Base-by-base conservation (phyloP, 1,140 invertebrate species). In the Drosophila santomea region DNA sequence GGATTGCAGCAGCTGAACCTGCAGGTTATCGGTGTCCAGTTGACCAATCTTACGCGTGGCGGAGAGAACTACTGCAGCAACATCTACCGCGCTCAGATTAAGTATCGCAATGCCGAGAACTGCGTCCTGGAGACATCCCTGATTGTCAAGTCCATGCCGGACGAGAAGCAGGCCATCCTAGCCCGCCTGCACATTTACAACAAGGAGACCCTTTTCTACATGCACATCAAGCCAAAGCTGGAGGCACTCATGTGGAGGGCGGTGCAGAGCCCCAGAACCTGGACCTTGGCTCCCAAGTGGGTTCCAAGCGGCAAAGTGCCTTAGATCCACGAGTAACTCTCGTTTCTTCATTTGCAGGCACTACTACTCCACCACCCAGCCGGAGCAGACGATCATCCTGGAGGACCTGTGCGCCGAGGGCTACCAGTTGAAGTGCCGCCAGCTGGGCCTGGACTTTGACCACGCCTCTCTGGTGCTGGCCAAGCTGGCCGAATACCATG, bases 21-120 rank as follows among this genome's bases (percentile, higher is more conserved):
- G 0, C 74, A 90, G 28, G 75, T 91, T 12, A 54, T 91, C 5
- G 86, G 74, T 23, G 74, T 91, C 0, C 67, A 84, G 25, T 50
- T 89, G 12, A 78, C 55, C 0, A 79, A 88, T 72, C 35, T 91
- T 41, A 88, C 81, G 1, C 67, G 74, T 8, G 91, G 91, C 8
- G 91, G 91, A 2, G 91, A 92, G 60, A 92, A 92, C 64, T 92
- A 92, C 51, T 92, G 91, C 69, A 92, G 91, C 41, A 91, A 92
- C 36, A 92, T 92, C 23, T 92, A 91, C 71, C 50, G 86, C 0
- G 86, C 84, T 0, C 47, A 54, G 1, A 51, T 92, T 1, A 79
- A 72, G 43, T 92, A 90, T 32, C 58, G 74, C 25, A 74, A 62
- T 11, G 59, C 50, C 2, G 59, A 76, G 2, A 51, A 62, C 3